Evolutionary conservation across 2,797 vertebrate genomes (phyloP), one percentile per base, ranked within the genome.

Genomic region (Siniperca undulata): DNA sequence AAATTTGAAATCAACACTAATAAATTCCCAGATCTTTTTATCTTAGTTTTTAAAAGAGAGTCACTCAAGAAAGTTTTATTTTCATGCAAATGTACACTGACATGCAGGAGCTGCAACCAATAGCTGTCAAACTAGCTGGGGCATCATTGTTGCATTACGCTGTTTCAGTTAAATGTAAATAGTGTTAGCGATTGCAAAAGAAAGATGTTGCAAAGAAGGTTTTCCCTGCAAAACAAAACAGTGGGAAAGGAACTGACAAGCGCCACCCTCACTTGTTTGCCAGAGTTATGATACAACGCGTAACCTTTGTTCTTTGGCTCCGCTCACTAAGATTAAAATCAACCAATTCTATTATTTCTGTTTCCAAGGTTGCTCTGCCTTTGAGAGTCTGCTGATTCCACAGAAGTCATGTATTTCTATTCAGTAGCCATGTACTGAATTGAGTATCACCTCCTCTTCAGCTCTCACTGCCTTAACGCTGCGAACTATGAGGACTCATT

Each of bases 401-500:
- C 40, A 42, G 40, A 12, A 3, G 11, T 42, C 40, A 12, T 42
- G 40, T 42, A 42, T 36, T 36, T 46, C 12, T 16, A 12, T 4
- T 44, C 40, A 40, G 42, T 48, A 48, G 5, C 46, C 53, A 52
- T 16, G 46, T 5, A 3, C 8, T 52, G 50, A 22, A 52, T 22
- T 36, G 27, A 61, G 30, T 2, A 19, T 55, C 59, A 22, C 20
- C 22, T 60, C 44, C 52, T 66, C n/a, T 12, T 75, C 66, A 62
- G 75, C 74, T 84, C 67, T 66, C 77, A 9, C 14, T 5, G 7
- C n/a, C 40, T 22, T n/a, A 55, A 53, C 73, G 27, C 83, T 64
- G 70, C 20, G 38, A 83, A 73, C 82, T 44, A 38, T 40, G 75
- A 86, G 77, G 78, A 55, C 78, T 93, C 89, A 84, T 94, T 93